Evolutionary conservation across 1,140 invertebrate genomes (phyloP).

Genomic region (Caenorhabditis elegans): WBcel235 BX284606.5:11288501-11289000

Average conservation of each 20-base stretch:
- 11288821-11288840: too few relatives aligned
- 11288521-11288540: not conserved
- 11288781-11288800: not conserved
- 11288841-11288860: too few relatives aligned
- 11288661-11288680: too few relatives aligned
- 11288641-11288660: too few relatives aligned
- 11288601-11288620: too few relatives aligned
- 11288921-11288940: not conserved
- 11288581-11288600: too few relatives aligned
- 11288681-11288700: too few relatives aligned
- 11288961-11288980: not conserved
- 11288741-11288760: not conserved
- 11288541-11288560: not conserved
- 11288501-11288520: not conserved
- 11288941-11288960: not conserved
- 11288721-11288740: constrained; percentile 10
- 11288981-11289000: not conserved
- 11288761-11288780: not conserved
- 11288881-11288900: too few relatives aligned
- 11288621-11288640: too few relatives aligned
- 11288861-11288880: constrained; percentile 23
- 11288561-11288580: too few relatives aligned
- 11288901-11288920: too few relatives aligned
- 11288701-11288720: not conserved
- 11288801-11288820: too few relatives aligned